These are phyloP conservation scores for Leontocebus nigricollis DNA, from an alignment of 2,797 vertebrate genomes.

Conservation along the genomic window DNA sequence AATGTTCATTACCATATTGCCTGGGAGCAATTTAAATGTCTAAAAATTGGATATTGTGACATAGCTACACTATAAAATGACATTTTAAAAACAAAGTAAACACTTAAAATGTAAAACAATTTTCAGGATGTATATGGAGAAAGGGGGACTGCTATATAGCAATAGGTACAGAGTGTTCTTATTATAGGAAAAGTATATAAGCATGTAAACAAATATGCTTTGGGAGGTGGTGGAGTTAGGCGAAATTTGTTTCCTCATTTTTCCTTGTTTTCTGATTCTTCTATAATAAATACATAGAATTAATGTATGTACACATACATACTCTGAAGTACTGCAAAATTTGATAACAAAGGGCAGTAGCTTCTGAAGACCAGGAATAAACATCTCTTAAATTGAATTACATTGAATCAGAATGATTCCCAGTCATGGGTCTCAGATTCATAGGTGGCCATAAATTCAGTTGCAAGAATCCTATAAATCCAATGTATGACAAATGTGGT, in stretches of 20 bases:
- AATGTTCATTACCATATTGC: not conserved
- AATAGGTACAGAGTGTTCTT: not conserved
- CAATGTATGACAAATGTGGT: not conserved
- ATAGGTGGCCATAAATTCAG: not conserved
- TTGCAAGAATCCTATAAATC: not conserved
- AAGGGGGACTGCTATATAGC: not conserved
- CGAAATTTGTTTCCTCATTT: not conserved
- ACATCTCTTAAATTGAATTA: not conserved
- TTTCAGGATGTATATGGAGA: not conserved
- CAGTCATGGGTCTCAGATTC: not conserved
- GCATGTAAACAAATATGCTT: not conserved
- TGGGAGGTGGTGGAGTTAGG: not conserved
- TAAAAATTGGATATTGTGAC: not conserved
- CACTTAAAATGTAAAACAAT: not conserved
- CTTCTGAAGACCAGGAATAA: conserved; percentile 11
- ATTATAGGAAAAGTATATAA: not conserved
- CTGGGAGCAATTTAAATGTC: not conserved
- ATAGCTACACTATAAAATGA: not conserved
- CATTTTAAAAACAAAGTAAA: not conserved
- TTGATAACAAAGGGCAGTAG: not conserved
- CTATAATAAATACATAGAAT: not conserved
- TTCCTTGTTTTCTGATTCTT: not conserved
- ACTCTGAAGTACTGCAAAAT: not conserved
- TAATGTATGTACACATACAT: not conserved
- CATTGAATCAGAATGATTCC: not conserved